These are phyloP conservation scores for Pseudococcus jackbeardsleyi DNA, from an alignment of 2,888 invertebrate species.

Conservation along the genomic window DNA sequence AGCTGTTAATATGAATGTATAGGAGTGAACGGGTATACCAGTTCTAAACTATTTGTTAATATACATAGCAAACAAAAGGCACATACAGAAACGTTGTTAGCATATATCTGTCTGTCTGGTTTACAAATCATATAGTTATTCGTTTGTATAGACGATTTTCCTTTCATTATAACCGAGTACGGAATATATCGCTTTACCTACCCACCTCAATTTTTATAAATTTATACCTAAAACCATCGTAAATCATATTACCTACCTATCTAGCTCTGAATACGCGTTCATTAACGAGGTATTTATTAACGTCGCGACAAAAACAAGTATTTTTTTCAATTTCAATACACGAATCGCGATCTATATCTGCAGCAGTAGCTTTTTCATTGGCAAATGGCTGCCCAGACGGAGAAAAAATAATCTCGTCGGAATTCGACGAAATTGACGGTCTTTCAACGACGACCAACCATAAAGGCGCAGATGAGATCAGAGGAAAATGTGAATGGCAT, in stretches of 20 bases:
- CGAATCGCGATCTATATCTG: neutral
- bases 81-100: neutral
- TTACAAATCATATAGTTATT: neutral
- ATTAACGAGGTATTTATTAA: neutral
- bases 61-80: neutral
- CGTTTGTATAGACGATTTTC: neutral
- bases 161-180: neutral
- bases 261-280: neutral
- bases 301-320: neutral
- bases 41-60: neutral
- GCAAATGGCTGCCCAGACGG: neutral
- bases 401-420: neutral
- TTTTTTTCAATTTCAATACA: neutral
- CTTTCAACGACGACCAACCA: neutral
- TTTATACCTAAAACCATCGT: neutral
- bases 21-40: no score
- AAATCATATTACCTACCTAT: neutral
- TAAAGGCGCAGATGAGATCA: neutral
- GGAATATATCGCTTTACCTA: neutral
- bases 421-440: neutral
- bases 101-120: neutral
- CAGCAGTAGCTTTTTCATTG: neutral
- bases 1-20: no score
- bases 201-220: neutral
- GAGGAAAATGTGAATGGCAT: neutral